These are phyloP conservation scores for Lanius ludovicianus DNA, from an alignment of 2,113 vertebrate genomes.

Conservation along the genomic window DNA sequence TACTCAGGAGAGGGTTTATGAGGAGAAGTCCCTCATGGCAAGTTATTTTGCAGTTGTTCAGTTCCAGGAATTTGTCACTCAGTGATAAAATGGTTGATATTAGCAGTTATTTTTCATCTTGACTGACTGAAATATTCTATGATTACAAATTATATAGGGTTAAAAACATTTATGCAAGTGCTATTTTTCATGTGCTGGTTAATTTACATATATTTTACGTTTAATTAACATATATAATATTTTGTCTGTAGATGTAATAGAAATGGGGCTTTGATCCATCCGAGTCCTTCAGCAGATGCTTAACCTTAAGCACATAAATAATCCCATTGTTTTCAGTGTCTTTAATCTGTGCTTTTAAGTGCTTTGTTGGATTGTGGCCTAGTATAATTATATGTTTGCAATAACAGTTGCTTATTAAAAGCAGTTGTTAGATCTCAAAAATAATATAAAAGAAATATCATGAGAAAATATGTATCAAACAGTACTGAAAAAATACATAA, in stretches of 20 bases:
- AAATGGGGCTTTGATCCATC: constrained; percentile 58
- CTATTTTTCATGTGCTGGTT: constrained; percentile 38
- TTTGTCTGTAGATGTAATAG: constrained; percentile 44
- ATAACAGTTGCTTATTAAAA: constrained; percentile 65
- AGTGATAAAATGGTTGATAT: not conserved
- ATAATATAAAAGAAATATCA: constrained; percentile 49
- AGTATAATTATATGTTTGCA: constrained; percentile 67
- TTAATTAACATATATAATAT: constrained; percentile 64
- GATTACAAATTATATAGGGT: not conserved
- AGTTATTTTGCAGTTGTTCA: not conserved
- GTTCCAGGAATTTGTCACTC: not conserved
- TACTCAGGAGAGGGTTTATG: not conserved
- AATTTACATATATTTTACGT: constrained; percentile 59
- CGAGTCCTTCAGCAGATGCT: constrained; percentile 62
- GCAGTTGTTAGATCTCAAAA: constrained; percentile 61
- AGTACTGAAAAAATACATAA: not conserved
- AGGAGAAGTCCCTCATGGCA: not conserved
- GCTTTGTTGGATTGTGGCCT: constrained; percentile 68
- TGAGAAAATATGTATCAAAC: constrained; percentile 24
- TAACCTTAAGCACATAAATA: constrained; percentile 65
- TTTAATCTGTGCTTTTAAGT: constrained; percentile 66
- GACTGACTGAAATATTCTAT: constrained; percentile 1
- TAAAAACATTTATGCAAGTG: constrained; percentile 44
- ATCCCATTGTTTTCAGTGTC: constrained; percentile 68
- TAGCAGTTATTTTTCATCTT: not conserved